Evolutionary conservation across 2,888 invertebrate genomes (phyloP).

Genomic region (Drosophila aldrichi): DNA sequence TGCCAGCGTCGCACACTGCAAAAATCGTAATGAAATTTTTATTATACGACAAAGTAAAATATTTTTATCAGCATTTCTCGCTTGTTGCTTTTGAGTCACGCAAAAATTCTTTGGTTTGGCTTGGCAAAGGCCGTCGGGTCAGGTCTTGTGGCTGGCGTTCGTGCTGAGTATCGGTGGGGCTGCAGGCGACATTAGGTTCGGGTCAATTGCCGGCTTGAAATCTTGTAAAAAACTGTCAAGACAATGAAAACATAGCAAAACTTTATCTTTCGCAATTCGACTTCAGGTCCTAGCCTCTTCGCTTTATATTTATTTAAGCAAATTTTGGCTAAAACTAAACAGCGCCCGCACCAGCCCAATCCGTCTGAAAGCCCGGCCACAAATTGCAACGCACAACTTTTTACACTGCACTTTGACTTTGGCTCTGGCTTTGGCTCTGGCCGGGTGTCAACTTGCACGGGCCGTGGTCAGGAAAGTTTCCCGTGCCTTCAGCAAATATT

Average conservation of each 20-base stretch:
- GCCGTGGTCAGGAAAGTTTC: conserved; percentile 66
- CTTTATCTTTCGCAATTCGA: conserved; percentile 51
- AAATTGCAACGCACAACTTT: conserved; percentile 75
- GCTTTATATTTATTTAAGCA: conserved; percentile 74
- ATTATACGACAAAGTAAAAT: conserved; percentile 80
- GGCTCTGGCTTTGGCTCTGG: conserved; percentile 51
- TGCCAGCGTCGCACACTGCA: conserved; percentile 61
- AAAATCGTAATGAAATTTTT: conserved; percentile 81
- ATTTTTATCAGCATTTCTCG: conserved; percentile 79
- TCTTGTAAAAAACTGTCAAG: conserved; percentile 61
- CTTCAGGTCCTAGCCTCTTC: conserved; percentile 35
- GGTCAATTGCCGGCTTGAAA: conserved; percentile 24
- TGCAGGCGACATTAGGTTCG: neutral
- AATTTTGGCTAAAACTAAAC: conserved; percentile 66
- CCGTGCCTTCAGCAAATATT: conserved; percentile 65
- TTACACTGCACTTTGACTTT: conserved; percentile 60
- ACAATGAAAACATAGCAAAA: conserved; percentile 74
- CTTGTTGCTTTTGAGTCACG: conserved; percentile 73
- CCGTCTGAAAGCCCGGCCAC: conserved; percentile 19
- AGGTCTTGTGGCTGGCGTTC: neutral
- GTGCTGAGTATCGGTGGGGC: neutral
- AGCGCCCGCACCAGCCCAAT: conserved; percentile 44
- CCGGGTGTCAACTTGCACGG: conserved; percentile 70
- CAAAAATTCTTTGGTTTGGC: conserved; percentile 55
- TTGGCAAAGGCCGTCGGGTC: conserved; percentile 25